Evolutionary conservation across 1,140 invertebrate genomes (phyloP), one percentile per base, ranked within the genome.

Genomic region (Episyrphus balteatus): DNA sequence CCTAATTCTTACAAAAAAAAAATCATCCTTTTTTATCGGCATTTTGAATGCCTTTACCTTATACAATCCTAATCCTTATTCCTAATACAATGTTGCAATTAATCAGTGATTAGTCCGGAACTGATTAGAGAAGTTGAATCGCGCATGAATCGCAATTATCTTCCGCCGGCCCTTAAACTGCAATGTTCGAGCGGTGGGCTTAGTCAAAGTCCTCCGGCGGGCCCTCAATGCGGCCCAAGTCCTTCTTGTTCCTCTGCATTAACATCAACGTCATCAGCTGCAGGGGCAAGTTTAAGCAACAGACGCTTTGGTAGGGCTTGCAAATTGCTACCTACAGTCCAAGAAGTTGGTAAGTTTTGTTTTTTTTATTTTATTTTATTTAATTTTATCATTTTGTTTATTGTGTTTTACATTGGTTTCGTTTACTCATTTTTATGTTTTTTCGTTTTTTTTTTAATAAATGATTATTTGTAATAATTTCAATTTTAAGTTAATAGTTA

Each of bases 51-150:
- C 37, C 8, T 26, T 26, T 26, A 38, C n/a, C 10, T 38, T 7
- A 38, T n/a, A n/a, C n/a, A n/a, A n/a, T 15, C 37, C 37, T 55
- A 31, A 62, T 57, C 57, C 50, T 41, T 53, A 39, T 54, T 55
- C 44, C 46, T 53, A 53, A 49, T 49, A 44, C 17, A 5, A n/a
- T 26, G 32, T 45, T 51, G 40, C 42, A 51, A 15, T 55, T 54
- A 17, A 34, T 15, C 18, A 88, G 87, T 87, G 61, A 87, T 89
- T 73, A 87, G 84, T 68, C 84, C 84, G 51, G 86, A 91, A 68
- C 72, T 90, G 65, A 81, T 88, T 55, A 81, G 84, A 75, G 87
- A 90, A 66, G 87, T 90, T 49, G 87, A 90, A 75, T 83, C 82
- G 62, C 78, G 88, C 62, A 91, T 92, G 86, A 86, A 88, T 61